Percentiles rank a stretch among this genome's conserved stretches.
Conservation (phyloP, 2,888 invertebrate species). For the Drosophila hamatofila region DNA sequence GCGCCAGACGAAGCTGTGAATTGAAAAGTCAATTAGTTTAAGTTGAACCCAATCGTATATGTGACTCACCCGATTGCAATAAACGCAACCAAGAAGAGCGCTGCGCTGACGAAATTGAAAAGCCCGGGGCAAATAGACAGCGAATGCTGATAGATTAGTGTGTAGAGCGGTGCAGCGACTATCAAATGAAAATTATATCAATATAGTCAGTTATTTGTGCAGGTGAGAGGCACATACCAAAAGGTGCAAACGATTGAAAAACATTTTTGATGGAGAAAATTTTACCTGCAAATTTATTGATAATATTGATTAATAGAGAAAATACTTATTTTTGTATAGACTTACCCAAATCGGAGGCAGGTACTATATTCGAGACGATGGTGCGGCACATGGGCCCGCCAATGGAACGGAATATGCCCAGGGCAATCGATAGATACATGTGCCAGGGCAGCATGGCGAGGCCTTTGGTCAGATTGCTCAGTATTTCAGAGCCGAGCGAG, state of each 20-base stretch:
- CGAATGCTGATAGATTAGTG: conserved; percentile 88
- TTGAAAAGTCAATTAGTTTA: neutral
- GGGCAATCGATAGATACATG: conserved; percentile 77
- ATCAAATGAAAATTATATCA: neutral
- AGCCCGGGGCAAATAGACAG: conserved; percentile 87
- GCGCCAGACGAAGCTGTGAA: conserved; percentile 73
- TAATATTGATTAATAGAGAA: neutral
- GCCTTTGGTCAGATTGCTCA: conserved; percentile 74
- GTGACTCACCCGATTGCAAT: conserved; percentile 76
- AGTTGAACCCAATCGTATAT: neutral
- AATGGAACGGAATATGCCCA: conserved; percentile 77
- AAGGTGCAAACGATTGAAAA: conserved; percentile 88
- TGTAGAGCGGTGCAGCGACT: conserved; percentile 88
- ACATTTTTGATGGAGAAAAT: conserved; percentile 90
- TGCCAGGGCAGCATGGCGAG: conserved; percentile 80
- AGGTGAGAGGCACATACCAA: conserved; percentile 74
- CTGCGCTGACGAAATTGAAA: conserved; percentile 87
- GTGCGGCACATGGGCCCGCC: conserved; percentile 83
- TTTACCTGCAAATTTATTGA: conserved; percentile 85
- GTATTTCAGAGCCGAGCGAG: conserved; percentile 72
- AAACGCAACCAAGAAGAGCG: conserved; percentile 83
- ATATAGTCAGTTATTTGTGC: neutral
- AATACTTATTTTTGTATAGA: neutral
- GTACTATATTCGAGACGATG: conserved; percentile 83
- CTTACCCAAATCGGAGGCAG: conserved; percentile 84